Percentiles rank a stretch among this genome's conserved stretches.
These are phyloP conservation scores for Chrysocyon brachyurus DNA, from an alignment of 2,797 vertebrate species.

Conservation along the genomic window DNA sequence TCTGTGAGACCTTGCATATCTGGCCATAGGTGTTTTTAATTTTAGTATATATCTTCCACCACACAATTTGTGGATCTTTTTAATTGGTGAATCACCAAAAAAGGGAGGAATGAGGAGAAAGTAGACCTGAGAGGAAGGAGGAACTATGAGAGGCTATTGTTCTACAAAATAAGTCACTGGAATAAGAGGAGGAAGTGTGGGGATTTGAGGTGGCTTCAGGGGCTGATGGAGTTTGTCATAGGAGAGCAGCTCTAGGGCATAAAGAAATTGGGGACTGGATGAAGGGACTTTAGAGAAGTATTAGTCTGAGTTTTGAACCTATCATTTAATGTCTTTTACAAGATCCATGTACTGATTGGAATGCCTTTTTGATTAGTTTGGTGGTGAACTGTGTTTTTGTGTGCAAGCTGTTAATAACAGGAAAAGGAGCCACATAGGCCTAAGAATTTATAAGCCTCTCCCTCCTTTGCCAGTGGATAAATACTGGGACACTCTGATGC, in stretches of 20 bases:
- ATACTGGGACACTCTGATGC: too few species aligned
- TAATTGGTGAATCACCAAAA: background rate
- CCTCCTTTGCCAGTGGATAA: background rate
- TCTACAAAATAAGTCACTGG: background rate
- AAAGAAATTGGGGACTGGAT: accelerated
- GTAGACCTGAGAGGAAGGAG: background rate
- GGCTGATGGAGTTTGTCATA: background rate
- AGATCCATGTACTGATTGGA: background rate
- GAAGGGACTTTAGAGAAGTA: background rate
- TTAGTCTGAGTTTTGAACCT: background rate
- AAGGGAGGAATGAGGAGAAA: background rate
- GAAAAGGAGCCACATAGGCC: background rate
- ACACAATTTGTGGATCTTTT: background rate
- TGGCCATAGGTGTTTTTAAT: background rate
- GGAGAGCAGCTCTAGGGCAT: background rate
- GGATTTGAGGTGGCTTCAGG: too few species aligned
- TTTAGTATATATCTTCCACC: background rate
- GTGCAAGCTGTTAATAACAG: background rate
- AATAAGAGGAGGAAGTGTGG: background rate
- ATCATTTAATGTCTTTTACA: background rate
- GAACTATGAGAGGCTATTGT: background rate
- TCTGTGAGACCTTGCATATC: background rate
- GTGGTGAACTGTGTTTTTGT: background rate
- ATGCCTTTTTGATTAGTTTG: background rate
- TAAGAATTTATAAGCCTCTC: background rate